phyloP scores from a whole-genome alignment of 2,113 vertebrate species.

The Laticauda colubrina region DNA sequence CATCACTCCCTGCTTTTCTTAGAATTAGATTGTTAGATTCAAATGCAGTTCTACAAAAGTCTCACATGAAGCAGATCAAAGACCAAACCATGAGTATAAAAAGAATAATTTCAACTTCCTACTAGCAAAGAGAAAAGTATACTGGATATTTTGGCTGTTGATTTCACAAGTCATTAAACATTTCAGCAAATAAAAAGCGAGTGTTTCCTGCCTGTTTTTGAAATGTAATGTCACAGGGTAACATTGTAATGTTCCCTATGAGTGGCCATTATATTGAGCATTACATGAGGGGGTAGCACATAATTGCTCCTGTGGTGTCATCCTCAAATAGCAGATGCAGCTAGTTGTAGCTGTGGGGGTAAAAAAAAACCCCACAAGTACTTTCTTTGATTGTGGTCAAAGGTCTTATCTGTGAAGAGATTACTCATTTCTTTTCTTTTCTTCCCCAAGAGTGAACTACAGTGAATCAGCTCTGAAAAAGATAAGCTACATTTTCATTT shows the following conservation, averaged over 20 bases:
- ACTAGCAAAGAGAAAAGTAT: background rate
- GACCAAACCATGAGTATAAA: constrained; percentile 31
- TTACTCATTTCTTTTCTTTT: constrained; percentile 25
- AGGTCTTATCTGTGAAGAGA: constrained; percentile 35
- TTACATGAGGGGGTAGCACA: background rate
- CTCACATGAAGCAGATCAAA: constrained; percentile 46
- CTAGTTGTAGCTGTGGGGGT: constrained; percentile 22
- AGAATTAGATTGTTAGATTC: constrained; percentile 47
- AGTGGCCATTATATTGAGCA: constrained; percentile 36
- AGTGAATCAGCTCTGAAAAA: constrained; percentile 21
- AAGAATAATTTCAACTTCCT: constrained; percentile 48
- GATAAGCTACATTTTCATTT: background rate
- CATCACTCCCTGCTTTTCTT: constrained; percentile 1
- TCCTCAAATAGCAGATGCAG: constrained; percentile 27
- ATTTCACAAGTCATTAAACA: constrained; percentile 68
- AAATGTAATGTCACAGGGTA: constrained; percentile 36
- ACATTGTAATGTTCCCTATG: constrained; percentile 15
- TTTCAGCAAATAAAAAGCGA: constrained; percentile 59
- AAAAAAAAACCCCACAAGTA: constrained; percentile 29
- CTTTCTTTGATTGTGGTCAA: constrained; percentile 33
- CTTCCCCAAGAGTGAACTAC: constrained; percentile 21
- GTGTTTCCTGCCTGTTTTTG: constrained; percentile 46
- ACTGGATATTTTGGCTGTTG: constrained; percentile 44
- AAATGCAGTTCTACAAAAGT: constrained; percentile 28
- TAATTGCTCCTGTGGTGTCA: constrained; percentile 24